Conservation (phyloP, 2,797 vertebrate species). For the Coregonus suidteri region DNA sequence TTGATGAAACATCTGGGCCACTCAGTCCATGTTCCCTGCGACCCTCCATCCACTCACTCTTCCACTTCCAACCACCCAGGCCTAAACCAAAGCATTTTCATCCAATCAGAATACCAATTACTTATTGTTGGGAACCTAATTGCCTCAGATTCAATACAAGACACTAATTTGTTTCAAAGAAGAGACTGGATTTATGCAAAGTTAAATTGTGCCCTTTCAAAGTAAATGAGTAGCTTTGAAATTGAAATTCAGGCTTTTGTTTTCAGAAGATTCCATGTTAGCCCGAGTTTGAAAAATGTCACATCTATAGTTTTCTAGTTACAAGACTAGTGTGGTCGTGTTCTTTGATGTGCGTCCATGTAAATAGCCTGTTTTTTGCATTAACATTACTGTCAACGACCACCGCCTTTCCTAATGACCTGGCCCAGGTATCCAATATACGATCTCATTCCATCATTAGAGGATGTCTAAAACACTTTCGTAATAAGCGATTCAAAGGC, state of each 20-base stretch:
- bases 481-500: no score
- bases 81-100: conserved; percentile 16
- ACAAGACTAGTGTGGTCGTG: no score
- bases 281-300: no score
- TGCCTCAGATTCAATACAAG: conserved; percentile 34
- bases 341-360: no score
- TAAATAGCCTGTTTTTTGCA: no score
- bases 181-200: background rate
- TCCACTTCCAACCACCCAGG: conserved; percentile 10
- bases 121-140: conserved; percentile 26
- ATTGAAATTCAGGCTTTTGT: background rate
- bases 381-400: no score
- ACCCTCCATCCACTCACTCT: background rate
- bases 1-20: background rate
- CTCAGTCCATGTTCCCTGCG: background rate
- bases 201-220: background rate
- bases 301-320: no score
- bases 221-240: background rate
- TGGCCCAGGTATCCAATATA: no score
- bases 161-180: background rate
- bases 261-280: no score
- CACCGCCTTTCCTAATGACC: no score
- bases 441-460: no score
- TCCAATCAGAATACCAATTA: conserved; percentile 39
- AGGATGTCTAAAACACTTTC: no score